phyloP scores from a whole-genome alignment of 2,888 invertebrate species.

The Oasisia sp. region DNA sequence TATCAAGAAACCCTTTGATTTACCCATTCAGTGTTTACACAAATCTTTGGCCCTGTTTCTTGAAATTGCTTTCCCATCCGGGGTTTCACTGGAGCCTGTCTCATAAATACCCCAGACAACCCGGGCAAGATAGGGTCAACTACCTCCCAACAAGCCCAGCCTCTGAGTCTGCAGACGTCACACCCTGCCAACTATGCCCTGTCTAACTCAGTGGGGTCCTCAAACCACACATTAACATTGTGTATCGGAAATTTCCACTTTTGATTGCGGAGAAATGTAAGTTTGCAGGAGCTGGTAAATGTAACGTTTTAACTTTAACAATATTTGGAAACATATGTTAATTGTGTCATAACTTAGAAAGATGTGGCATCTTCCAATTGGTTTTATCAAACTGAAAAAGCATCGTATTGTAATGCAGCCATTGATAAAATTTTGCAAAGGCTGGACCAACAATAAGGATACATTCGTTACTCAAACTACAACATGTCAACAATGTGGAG shows the following conservation, averaged over 20 bases:
- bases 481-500: not conserved
- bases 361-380: too few species aligned
- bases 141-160: not conserved
- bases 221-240: not conserved
- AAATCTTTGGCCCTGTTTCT: not conserved
- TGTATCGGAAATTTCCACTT: not conserved
- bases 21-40: not conserved
- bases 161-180: not conserved
- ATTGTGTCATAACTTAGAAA: too few species aligned
- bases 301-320: not conserved
- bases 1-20: constrained; percentile 10
- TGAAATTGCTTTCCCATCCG: not conserved
- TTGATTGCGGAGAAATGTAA: not conserved
- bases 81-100: not conserved
- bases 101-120: not conserved
- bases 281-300: not conserved
- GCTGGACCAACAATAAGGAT: too few species aligned
- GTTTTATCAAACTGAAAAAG: too few species aligned
- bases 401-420: too few species aligned
- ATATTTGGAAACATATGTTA: too few species aligned
- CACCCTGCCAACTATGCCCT: not conserved
- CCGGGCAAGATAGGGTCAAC: not conserved
- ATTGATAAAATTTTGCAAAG: too few species aligned
- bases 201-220: not conserved
- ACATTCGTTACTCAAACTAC: too few species aligned